Percentiles rank a stretch among this genome's conserved stretches.
Evolutionary conservation across 2,888 invertebrate genomes (phyloP).

Genomic region (Polydrusus pterygomalis): DNA sequence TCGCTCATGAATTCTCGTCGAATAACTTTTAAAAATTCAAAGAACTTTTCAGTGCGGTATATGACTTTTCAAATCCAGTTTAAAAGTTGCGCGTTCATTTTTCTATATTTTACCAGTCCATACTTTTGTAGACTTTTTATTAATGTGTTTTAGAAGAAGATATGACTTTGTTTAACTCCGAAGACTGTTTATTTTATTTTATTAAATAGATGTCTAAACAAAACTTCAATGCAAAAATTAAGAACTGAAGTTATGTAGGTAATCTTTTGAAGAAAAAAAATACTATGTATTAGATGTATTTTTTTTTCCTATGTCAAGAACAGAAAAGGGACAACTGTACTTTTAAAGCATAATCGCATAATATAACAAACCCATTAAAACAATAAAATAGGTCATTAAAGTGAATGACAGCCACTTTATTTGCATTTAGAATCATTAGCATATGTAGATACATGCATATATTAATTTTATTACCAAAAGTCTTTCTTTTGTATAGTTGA

Average conservation of each 20-base stretch:
- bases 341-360: no score
- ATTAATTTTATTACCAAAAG: constrained; percentile 1
- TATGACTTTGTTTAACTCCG: constrained; percentile 14
- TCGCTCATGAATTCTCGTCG: constrained; percentile 32
- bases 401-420: not conserved
- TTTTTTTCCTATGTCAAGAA: no score
- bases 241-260: no score
- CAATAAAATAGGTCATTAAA: no score
- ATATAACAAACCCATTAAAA: no score
- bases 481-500: constrained; percentile 3
- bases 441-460: not conserved
- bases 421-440: not conserved
- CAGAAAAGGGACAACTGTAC: no score
- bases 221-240: no score
- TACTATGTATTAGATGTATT: no score
- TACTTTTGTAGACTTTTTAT: constrained; percentile 29
- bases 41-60: constrained; percentile 43
- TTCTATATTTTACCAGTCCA: constrained; percentile 42
- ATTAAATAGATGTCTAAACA: no score
- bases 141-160: constrained; percentile 25
- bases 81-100: constrained; percentile 48
- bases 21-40: constrained; percentile 48
- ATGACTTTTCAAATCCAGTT: constrained; percentile 51
- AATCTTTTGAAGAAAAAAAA: no score
- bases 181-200: not conserved